Percentiles rank a stretch among this genome's conserved stretches.
phyloP scores from a whole-genome alignment of 2,113 vertebrate genomes.

The Phaethornis superciliosus region DNA sequence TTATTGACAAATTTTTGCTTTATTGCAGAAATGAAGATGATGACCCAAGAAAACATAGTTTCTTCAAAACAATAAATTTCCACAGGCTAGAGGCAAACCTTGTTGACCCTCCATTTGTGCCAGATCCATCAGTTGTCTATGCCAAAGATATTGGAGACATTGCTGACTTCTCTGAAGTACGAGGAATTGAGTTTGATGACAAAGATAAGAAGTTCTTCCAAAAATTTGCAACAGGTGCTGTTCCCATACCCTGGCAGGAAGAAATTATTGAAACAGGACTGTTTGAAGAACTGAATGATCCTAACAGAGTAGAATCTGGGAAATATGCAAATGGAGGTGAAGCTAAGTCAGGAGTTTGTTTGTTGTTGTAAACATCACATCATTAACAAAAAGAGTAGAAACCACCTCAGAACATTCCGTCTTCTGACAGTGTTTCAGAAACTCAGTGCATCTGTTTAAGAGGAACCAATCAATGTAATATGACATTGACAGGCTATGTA shows the following conservation, averaged over 20 bases:
- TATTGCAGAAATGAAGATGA: constrained; percentile 77
- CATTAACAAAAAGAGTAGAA: background rate
- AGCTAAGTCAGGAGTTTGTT: constrained; percentile 81
- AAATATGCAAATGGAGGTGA: constrained; percentile 63
- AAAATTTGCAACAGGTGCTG: constrained; percentile 86
- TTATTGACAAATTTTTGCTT: constrained; percentile 18
- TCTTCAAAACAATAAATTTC: constrained; percentile 92
- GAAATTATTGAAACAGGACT: constrained; percentile 91
- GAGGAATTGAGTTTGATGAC: constrained; percentile 87
- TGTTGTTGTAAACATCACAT: constrained; percentile 77
- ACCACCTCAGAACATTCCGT: background rate
- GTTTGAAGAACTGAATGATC: constrained; percentile 85
- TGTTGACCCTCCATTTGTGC: constrained; percentile 85
- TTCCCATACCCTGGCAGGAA: constrained; percentile 86
- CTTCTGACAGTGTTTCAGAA: background rate
- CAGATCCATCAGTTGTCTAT: constrained; percentile 91
- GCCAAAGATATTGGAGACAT: constrained; percentile 91
- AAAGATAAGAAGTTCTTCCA: constrained; percentile 91
- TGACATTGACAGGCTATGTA: background rate
- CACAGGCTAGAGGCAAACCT: constrained; percentile 89
- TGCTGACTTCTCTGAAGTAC: constrained; percentile 90
- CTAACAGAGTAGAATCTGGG: constrained; percentile 77
- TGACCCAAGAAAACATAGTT: constrained; percentile 89
- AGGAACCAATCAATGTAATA: background rate
- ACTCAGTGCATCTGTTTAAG: background rate